phyloP scores from a whole-genome alignment of 2,797 vertebrate genomes.

The Sebastes taczanowskii region DNA sequence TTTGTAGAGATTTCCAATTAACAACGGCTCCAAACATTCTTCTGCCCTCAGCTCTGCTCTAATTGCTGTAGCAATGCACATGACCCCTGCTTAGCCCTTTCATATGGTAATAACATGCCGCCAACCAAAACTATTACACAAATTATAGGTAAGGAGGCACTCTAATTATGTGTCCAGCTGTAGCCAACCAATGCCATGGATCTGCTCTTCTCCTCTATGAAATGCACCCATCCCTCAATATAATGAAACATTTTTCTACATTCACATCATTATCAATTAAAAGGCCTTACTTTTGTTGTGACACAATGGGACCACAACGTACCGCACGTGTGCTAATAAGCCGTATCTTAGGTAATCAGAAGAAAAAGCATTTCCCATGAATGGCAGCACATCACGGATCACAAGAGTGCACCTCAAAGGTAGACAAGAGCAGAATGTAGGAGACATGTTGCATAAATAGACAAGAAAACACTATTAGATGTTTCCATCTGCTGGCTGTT shows the following conservation, averaged over 20 bases:
- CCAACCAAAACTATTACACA: constrained; percentile 86
- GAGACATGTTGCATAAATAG: background rate
- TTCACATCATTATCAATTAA: constrained; percentile 70
- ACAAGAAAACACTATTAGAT: background rate
- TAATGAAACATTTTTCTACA: constrained; percentile 64
- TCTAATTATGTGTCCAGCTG: constrained; percentile 85
- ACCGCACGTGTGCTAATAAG: constrained; percentile 51
- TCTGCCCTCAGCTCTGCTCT: constrained; percentile 80
- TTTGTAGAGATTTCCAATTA: constrained; percentile 87
- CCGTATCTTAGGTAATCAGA: constrained; percentile 48
- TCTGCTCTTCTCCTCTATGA: constrained; percentile 54
- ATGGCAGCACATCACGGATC: constrained; percentile 2
- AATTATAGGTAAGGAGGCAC: constrained; percentile 85
- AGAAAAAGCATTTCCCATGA: constrained; percentile 46
- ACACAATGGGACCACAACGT: constrained; percentile 54
- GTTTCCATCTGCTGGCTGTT: constrained; percentile 18
- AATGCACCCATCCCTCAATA: constrained; percentile 62
- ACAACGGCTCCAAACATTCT: constrained; percentile 85
- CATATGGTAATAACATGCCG: constrained; percentile 87
- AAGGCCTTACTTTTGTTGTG: constrained; percentile 48
- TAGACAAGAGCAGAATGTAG: background rate
- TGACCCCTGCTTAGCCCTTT: constrained; percentile 87
- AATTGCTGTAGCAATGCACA: constrained; percentile 82
- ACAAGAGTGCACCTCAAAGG: constrained; percentile 5
- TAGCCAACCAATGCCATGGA: constrained; percentile 78